phyloP scores from a whole-genome alignment of 2,797 vertebrate species.

The Cuniculus paca region DNA sequence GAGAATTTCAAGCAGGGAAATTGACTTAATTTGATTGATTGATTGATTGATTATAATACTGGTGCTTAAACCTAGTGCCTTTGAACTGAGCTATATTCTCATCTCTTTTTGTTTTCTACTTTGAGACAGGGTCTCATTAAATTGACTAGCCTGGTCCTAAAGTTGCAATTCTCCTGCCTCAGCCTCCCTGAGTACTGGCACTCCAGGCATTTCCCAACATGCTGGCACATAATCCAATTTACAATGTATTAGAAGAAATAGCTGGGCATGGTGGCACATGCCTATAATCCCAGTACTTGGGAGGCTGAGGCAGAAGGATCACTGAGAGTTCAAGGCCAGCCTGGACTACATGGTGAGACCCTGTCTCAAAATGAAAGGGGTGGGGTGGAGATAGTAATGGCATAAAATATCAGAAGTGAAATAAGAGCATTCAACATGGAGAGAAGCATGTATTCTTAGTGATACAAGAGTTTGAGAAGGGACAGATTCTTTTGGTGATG shows the following conservation, averaged over 20 bases:
- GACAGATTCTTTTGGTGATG: background rate
- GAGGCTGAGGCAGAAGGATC: background rate
- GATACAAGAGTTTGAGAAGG: background rate
- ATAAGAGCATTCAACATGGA: background rate
- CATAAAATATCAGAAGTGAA: background rate
- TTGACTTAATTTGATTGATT: background rate
- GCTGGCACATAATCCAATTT: background rate
- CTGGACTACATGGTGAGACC: background rate
- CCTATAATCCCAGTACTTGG: background rate
- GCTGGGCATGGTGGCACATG: background rate
- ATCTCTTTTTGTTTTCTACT: background rate
- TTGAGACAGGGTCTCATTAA: background rate
- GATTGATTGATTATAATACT: background rate
- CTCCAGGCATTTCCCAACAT: background rate
- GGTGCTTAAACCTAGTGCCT: background rate
- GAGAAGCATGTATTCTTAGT: background rate
- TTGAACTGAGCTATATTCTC: background rate
- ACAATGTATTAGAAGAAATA: background rate
- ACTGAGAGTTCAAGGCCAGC: background rate
- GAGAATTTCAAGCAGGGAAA: slow-evolving; percentile 10
- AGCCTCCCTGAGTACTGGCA: background rate
- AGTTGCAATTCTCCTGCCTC: background rate
- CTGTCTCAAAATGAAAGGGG: background rate
- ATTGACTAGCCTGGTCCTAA: background rate
- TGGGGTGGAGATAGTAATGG: background rate